phyloP scores from a whole-genome alignment of 2,113 vertebrate genomes.

The Rhadina sibilatrix region DNA sequence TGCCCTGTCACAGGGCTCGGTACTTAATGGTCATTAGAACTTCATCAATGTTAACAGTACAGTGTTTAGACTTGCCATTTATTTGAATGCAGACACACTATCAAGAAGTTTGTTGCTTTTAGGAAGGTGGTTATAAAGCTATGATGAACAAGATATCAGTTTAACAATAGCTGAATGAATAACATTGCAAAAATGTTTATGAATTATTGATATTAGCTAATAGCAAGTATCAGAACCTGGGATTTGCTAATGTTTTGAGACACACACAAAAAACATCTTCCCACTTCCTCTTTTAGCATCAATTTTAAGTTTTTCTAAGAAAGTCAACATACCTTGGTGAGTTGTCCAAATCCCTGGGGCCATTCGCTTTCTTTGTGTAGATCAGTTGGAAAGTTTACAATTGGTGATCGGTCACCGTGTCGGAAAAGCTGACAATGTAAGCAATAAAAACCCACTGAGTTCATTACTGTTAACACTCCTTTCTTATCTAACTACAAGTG shows the following conservation, averaged over 20 bases:
- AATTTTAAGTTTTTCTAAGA: background rate
- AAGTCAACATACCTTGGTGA: constrained; percentile 80
- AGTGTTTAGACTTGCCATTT: background rate
- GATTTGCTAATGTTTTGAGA: background rate
- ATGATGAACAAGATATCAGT: background rate
- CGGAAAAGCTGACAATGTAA: constrained; percentile 78
- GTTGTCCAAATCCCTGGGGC: constrained; percentile 87
- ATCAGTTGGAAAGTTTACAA: constrained; percentile 83
- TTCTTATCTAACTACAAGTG: background rate
- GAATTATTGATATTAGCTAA: background rate
- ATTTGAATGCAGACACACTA: background rate
- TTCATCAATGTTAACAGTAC: background rate
- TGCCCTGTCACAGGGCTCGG: background rate
- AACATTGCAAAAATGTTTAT: background rate
- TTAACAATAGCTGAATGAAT: background rate
- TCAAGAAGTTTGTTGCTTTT: background rate
- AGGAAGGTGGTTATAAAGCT: background rate
- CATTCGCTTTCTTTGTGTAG: constrained; percentile 81
- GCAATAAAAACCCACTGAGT: background rate
- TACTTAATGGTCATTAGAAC: background rate
- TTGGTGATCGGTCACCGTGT: constrained; percentile 86
- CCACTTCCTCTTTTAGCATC: background rate
- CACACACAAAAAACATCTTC: background rate
- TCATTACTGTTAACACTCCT: background rate
- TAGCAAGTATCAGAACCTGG: background rate